A percentile compares a stretch with the other conserved stretches of the same genome.
phyloP scores from a whole-genome alignment of 2,797 vertebrate genomes.

The Chelon labrosus region DNA sequence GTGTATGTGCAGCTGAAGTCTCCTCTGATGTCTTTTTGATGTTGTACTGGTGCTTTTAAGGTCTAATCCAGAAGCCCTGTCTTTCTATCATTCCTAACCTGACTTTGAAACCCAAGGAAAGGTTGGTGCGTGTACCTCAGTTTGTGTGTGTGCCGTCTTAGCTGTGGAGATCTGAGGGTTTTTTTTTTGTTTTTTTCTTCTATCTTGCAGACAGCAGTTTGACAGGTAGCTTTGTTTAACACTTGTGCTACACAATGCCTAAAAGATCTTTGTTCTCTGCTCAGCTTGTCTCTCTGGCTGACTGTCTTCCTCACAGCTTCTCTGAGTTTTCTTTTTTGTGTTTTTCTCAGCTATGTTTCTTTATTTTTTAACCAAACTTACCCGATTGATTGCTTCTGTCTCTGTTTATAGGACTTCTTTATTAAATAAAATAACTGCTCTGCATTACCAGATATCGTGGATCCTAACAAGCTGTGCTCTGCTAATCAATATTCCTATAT shows the following conservation, averaged over 20 bases:
- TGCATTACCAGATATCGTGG: background rate
- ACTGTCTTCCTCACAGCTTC: slow-evolving; percentile 30
- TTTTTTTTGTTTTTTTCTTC: background rate
- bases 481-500: too few species aligned
- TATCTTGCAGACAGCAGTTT: slow-evolving; percentile 46
- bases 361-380: slow-evolving; percentile 13
- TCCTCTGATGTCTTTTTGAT: slow-evolving; percentile 62
- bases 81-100: slow-evolving; percentile 48
- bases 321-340: background rate
- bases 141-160: slow-evolving; percentile 15
- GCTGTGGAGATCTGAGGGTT: slow-evolving; percentile 45
- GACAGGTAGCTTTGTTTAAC: slow-evolving; percentile 69
- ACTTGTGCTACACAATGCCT: slow-evolving; percentile 41
- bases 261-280: slow-evolving; percentile 57
- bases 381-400: slow-evolving; percentile 6
- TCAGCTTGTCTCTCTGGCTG: slow-evolving; percentile 43
- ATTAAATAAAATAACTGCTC: background rate
- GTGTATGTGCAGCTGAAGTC: slow-evolving; percentile 32
- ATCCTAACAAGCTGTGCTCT: background rate
- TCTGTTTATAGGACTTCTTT: slow-evolving; percentile 10
- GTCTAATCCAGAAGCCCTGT: slow-evolving; percentile 37
- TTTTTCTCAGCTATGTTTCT: slow-evolving; percentile 4
- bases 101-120: slow-evolving; percentile 45
- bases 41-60: slow-evolving; percentile 56
- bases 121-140: slow-evolving; percentile 17